Base-by-base conservation (phyloP, 1,140 invertebrate species). In the Drosophila parabipectinata region DNA sequence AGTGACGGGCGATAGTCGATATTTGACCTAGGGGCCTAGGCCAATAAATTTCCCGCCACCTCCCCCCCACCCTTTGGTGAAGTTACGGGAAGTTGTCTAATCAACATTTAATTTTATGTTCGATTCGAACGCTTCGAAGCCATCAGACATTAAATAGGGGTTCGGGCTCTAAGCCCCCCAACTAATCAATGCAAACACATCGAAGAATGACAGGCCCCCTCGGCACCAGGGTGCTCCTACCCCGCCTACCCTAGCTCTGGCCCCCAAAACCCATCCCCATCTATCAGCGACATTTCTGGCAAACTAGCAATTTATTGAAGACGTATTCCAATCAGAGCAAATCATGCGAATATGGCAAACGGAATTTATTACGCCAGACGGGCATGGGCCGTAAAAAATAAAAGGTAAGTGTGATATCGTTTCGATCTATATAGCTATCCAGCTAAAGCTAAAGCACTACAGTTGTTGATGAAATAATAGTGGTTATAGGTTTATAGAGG, bases 1-100 rank as follows among this genome's bases (percentile, higher is more conserved):
- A 44, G 41, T 57, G 68, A 56, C 57, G 63, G 32, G 59, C 59
- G 75, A 79, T 83, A 88, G 88, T 88, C 83, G 79, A 88, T 88
- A 88, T 88, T 88, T 88, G 83, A 88, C 83, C 83, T 88, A 88
- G 83, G 83, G 83, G 88, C 83, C 83, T 88, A 88, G 83, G 83
- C 83, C 83, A 88, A 88, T 88, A 88, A 73, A 67, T 54, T 51
- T 48, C 18, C 58, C 54, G 15, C 37, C 32, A 5, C n/a, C 2
- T 45, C 15, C 39, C 10, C 28, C 41, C n/a, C 28, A 3, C 34
- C 32, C n/a, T 14, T 14, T 1, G 21, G 37, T 26, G n/a, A 24
- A 55, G 50, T 48, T 47, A 3, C 14, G 32, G 37, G 55, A 48
- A 44, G 50, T 67, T 63, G 61, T 72, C 74, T 83, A 88, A 88